phyloP scores from a whole-genome alignment of 2,113 vertebrate species.

The Herpetotheres cachinnans region DNA sequence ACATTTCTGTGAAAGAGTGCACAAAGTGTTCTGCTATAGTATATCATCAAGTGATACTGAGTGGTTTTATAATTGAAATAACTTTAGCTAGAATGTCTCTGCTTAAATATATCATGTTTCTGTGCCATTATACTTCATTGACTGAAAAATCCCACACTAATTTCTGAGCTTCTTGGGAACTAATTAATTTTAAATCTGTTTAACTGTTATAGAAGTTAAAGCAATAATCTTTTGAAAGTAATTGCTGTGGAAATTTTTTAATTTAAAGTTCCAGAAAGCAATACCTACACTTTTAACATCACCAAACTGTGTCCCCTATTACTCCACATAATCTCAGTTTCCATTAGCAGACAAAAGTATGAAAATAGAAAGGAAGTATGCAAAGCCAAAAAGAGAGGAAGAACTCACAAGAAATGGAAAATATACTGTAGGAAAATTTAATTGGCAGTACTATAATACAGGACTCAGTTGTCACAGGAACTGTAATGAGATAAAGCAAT shows the following conservation, averaged over 20 bases:
- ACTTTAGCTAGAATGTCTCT: neutral
- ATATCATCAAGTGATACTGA: neutral
- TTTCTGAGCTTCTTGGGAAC: constrained; percentile 35
- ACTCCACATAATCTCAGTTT: constrained; percentile 31
- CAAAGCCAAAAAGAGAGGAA: neutral
- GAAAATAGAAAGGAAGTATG: neutral
- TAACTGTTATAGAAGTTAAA: constrained; percentile 23
- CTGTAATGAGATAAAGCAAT: neutral
- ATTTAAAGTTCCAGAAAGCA: constrained; percentile 53
- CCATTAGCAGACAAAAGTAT: constrained; percentile 10
- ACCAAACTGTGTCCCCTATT: neutral
- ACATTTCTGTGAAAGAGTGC: neutral
- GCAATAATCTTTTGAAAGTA: constrained; percentile 52
- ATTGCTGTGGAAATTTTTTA: constrained; percentile 11
- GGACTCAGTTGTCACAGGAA: neutral
- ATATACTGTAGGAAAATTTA: neutral
- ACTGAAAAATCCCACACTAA: constrained; percentile 30
- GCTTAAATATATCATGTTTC: constrained; percentile 4
- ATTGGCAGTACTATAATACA: neutral
- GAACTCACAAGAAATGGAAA: neutral
- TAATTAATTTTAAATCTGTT: constrained; percentile 62
- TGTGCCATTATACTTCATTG: constrained; percentile 34
- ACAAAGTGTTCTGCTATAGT: neutral
- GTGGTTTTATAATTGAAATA: constrained; percentile 5
- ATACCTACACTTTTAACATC: neutral